Evolutionary conservation across 1,140 invertebrate genomes (phyloP), one percentile per base, ranked within the genome.

Genomic region (Myzus persicae): DNA sequence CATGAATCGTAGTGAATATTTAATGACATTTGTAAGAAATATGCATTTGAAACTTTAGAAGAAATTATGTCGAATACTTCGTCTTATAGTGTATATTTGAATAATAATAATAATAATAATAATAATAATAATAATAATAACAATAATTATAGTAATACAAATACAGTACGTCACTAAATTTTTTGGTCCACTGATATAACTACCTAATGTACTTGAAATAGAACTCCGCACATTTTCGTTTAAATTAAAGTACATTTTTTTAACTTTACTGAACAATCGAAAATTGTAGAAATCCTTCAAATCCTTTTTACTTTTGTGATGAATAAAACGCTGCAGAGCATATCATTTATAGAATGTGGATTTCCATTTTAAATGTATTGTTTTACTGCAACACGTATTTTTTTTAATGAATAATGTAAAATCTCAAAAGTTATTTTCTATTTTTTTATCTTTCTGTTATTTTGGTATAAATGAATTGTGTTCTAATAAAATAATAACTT

Each of bases 401-500:
- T 76, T 67, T 67, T 59, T 67, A 22, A 76, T 36, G 59, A 76
- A 76, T 76, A 76, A 76, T 76, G 59, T 76, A 76, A 76, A 76
- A 76, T 67, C 31, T n/a, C n/a, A 4, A n/a, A n/a, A n/a, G 59
- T 76, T 76, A 31, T 67, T 67, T 76, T n/a, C n/a, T n/a, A n/a
- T n/a, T 67, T 76, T 76, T 76, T 9, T n/a, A n/a, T n/a, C 31
- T 5, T 31, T 6, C n/a, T 76, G 31, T 76, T 76, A 76, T 76
- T 76, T 76, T n/a, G 7, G n/a, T 36, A 76, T 76, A 76, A 76
- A 76, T 76, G n/a, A n/a, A 76, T 76, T n/a, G n/a, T n/a, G n/a
- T n/a, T 76, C 4, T 36, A 76, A 76, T 76, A 76, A 76, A 76
- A 67, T 67, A n/a, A 67, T 67, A 18, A 76, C 14, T n/a, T 76